A percentile compares a stretch with the other conserved stretches of the same genome.
These are phyloP conservation scores for Chaunax sp. DNA, from an alignment of 2,797 vertebrate genomes.

Conservation along the genomic window DNA sequence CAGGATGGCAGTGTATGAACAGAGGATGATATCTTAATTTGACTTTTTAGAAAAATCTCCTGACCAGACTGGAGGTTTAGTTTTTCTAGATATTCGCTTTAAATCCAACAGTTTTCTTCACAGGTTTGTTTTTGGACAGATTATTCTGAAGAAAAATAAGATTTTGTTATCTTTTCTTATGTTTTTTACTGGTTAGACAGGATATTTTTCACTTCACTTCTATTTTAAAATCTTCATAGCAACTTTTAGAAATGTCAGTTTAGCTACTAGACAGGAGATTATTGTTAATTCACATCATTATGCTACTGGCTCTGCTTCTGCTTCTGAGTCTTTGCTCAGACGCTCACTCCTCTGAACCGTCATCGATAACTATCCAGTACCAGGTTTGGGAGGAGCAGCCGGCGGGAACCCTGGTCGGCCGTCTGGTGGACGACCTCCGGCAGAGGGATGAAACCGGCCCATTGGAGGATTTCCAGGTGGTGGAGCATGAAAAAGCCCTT, in stretches of 20 bases:
- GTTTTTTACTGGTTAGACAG: background rate
- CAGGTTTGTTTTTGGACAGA: background rate
- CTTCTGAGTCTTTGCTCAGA: conserved; percentile 53
- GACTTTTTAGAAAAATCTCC: conserved; percentile 32
- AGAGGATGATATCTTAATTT: conserved; percentile 44
- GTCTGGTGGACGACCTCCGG: conserved; percentile 85
- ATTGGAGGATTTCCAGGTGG: conserved; percentile 87
- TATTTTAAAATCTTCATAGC: background rate
- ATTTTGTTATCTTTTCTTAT: conserved; percentile 5
- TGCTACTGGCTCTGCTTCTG: conserved; percentile 76
- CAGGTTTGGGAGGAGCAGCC: conserved; percentile 89
- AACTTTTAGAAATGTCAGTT: conserved; percentile 36
- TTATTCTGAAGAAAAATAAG: conserved; percentile 1
- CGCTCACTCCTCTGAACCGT: conserved; percentile 49
- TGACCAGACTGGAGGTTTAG: background rate
- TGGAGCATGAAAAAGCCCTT: conserved; percentile 86
- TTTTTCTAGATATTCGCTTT: no score
- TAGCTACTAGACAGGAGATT: conserved; percentile 18
- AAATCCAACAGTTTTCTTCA: conserved; percentile 13
- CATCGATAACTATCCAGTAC: conserved; percentile 80
- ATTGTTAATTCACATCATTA: conserved; percentile 52
- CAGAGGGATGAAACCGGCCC: conserved; percentile 71
- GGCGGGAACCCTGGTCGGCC: conserved; percentile 86
- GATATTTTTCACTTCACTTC: conserved; percentile 1
- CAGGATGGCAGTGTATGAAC: conserved; percentile 20